A percentile compares a stretch with the other conserved stretches of the same genome.
These are phyloP conservation scores for Telenomus remus DNA, from an alignment of 1,140 invertebrate genomes.

Conservation along the genomic window DNA sequence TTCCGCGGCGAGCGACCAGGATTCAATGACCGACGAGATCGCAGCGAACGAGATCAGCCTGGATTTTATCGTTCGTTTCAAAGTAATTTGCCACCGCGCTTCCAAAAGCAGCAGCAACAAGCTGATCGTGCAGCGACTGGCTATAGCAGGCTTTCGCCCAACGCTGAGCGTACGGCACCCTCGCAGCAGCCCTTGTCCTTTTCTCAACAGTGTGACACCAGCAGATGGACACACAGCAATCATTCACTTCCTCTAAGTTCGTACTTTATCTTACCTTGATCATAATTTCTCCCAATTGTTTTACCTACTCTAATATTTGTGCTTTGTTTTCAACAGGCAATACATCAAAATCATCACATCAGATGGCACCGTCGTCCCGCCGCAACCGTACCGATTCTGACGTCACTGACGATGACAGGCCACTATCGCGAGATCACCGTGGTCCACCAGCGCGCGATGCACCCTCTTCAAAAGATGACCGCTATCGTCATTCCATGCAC, in stretches of 20 bases:
- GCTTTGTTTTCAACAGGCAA: too few species aligned
- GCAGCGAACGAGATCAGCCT: slow-evolving; percentile 70
- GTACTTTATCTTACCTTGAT: slow-evolving; percentile 24
- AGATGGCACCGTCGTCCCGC: slow-evolving; percentile 60
- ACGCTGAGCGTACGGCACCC: slow-evolving; percentile 62
- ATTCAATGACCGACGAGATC: slow-evolving; percentile 29
- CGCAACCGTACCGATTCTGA: slow-evolving; percentile 69
- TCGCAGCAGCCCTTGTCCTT: slow-evolving; percentile 67
- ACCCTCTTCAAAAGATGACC: slow-evolving; percentile 61
- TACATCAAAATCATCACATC: slow-evolving; percentile 63
- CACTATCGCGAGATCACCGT: slow-evolving; percentile 40
- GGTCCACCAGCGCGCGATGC: slow-evolving; percentile 61
- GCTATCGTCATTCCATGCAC: slow-evolving; percentile 65
- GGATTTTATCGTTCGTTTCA: slow-evolving; percentile 84
- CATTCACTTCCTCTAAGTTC: slow-evolving; percentile 64
- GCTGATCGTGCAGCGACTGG: slow-evolving; percentile 63
- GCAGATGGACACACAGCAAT: slow-evolving; percentile 69
- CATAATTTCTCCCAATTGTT: too few species aligned
- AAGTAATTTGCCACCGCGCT: slow-evolving; percentile 88
- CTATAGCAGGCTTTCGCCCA: slow-evolving; percentile 69
- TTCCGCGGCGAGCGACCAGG: slow-evolving; percentile 55
- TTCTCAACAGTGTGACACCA: slow-evolving; percentile 75
- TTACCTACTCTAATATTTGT: too few species aligned
- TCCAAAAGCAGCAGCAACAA: slow-evolving; percentile 88
- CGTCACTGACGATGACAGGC: slow-evolving; percentile 68